Evolutionary conservation across 2,888 invertebrate genomes (phyloP).

Genomic region (Pomacea canaliculata): DNA sequence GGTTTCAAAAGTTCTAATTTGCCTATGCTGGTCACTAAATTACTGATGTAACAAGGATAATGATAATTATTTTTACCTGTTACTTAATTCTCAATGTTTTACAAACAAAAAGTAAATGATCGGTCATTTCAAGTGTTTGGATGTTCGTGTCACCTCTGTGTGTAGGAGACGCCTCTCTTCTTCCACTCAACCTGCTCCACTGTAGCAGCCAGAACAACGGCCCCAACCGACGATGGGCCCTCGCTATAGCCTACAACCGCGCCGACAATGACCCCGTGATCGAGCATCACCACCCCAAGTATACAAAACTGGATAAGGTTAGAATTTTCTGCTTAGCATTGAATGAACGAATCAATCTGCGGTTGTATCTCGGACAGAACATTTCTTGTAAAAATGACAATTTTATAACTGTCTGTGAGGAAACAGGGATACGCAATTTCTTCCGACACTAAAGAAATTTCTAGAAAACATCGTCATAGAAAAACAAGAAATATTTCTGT

Average conservation of each 20-base stretch:
- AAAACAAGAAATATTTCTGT: neutral
- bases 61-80: no score
- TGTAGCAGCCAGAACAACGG: slow-evolving; percentile 59
- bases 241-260: slow-evolving; percentile 60
- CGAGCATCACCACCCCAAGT: slow-evolving; percentile 60
- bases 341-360: neutral
- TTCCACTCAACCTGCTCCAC: slow-evolving; percentile 65
- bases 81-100: no score
- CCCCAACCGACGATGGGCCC: slow-evolving; percentile 58
- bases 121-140: no score
- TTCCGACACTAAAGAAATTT: no score
- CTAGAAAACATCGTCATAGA: no score
- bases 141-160: neutral
- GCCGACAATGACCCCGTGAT: slow-evolving; percentile 60
- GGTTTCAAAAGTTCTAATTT: no score
- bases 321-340: neutral
- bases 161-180: slow-evolving; percentile 63
- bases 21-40: no score
- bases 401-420: no score
- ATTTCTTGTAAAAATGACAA: neutral
- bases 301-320: slow-evolving; percentile 62
- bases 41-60: no score
- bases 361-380: neutral
- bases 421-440: neutral
- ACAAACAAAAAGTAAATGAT: no score